Percentiles rank a stretch among this genome's conserved stretches.
Evolutionary conservation across 2,888 invertebrate species (phyloP).

Genomic region (Eupithecia centaureata): DNA sequence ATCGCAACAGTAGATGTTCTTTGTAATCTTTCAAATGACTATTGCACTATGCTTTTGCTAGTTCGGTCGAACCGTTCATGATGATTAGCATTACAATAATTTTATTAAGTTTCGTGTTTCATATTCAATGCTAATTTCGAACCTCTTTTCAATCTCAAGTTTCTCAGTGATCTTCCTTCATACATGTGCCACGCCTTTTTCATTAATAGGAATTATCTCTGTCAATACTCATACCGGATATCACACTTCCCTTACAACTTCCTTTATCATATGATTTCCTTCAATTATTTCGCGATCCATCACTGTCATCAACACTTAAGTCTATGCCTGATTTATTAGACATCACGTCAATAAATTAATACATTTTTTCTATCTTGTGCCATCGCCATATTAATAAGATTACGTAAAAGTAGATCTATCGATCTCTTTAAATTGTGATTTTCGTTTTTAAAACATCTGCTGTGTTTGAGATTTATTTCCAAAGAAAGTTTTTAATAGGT

Average conservation of each 20-base stretch:
- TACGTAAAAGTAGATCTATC: slow-evolving; percentile 40
- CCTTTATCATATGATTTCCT: not conserved
- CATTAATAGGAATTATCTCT: not conserved
- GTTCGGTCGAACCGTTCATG: not conserved
- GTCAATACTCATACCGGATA: not conserved
- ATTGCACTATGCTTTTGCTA: not conserved
- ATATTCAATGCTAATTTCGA: slow-evolving; percentile 55
- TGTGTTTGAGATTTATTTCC: slow-evolving; percentile 41
- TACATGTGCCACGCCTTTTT: slow-evolving; percentile 4
- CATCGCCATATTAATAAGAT: slow-evolving; percentile 37
- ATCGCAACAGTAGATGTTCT: not conserved
- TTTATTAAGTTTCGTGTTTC: slow-evolving; percentile 56
- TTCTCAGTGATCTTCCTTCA: slow-evolving; percentile 15
- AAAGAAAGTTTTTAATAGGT: slow-evolving; percentile 42
- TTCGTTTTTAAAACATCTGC: not conserved
- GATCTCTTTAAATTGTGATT: not conserved
- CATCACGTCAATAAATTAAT: not conserved
- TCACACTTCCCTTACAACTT: not conserved
- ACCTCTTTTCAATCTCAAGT: slow-evolving; percentile 30
- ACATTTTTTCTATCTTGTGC: not conserved
- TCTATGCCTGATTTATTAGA: slow-evolving; percentile 1
- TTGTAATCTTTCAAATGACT: not conserved
- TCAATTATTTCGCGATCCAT: not conserved
- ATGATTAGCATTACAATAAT: slow-evolving; percentile 45
- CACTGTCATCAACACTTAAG: slow-evolving; percentile 1